A percentile compares a stretch with the other conserved stretches of the same genome.
Evolutionary conservation across 2,797 vertebrate genomes (phyloP).

Genomic region (Lates japonicus): DNA sequence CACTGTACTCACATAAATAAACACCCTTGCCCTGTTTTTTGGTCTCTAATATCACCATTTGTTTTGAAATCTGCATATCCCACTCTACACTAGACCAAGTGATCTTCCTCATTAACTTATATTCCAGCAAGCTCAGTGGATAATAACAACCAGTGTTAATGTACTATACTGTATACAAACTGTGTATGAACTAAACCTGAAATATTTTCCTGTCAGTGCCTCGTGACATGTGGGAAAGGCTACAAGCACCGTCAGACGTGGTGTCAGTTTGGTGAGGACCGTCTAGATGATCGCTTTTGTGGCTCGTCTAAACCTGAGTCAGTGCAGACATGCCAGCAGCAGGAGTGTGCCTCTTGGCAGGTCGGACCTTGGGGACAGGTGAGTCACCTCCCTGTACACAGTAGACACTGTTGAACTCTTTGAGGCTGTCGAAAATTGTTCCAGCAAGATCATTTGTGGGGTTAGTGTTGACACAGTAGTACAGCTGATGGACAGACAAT

Average conservation of each 20-base stretch:
- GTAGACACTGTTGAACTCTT: not conserved
- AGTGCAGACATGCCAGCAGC: conserved; percentile 93
- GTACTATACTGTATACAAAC: not conserved
- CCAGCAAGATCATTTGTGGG: not conserved
- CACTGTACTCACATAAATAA: conserved; percentile 52
- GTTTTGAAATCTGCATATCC: conserved; percentile 31
- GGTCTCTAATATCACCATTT: not conserved
- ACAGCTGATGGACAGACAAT: not conserved
- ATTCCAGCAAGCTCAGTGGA: not conserved
- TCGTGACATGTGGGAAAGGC: conserved; percentile 98
- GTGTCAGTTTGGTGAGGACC: conserved; percentile 97
- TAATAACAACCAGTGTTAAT: not conserved
- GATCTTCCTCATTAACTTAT: conserved; percentile 10
- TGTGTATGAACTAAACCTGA: conserved; percentile 11
- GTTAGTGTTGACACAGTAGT: not conserved
- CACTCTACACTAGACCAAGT: conserved; percentile 9
- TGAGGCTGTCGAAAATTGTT: not conserved
- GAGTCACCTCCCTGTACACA: conserved; percentile 43
- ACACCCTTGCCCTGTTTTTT: conserved; percentile 32
- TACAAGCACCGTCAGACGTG: conserved; percentile 96
- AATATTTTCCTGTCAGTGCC: conserved; percentile 86
- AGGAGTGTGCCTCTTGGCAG: conserved; percentile 98
- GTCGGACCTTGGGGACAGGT: conserved; percentile 98
- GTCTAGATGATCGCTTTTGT: conserved; percentile 91
- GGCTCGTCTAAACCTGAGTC: conserved; percentile 92